Percentiles rank a stretch among this genome's conserved stretches.
Conservation (phyloP, 2,797 vertebrate genomes). For the Amazona ochrocephala region DNA sequence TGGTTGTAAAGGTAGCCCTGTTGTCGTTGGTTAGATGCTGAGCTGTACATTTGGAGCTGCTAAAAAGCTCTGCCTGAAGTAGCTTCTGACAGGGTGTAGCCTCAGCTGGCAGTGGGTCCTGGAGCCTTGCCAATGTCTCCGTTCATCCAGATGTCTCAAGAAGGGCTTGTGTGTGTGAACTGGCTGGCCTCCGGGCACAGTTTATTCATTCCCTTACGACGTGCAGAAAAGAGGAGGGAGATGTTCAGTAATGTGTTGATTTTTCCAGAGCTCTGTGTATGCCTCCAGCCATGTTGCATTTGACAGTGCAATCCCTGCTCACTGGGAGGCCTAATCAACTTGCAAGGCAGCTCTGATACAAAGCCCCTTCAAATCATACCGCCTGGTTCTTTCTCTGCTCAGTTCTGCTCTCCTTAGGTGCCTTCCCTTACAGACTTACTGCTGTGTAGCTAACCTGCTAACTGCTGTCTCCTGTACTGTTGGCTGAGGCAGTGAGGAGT, state of each 20-base stretch:
- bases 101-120: neutral
- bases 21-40: neutral
- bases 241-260: neutral
- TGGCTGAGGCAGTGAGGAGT: neutral
- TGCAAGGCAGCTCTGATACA: neutral
- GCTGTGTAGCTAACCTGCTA: neutral
- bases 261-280: neutral
- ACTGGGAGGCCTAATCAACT: neutral
- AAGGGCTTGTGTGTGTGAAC: neutral
- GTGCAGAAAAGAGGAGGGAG: neutral
- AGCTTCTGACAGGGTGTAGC: no score
- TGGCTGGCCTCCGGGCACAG: rapidly evolving
- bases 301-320: rapidly evolving
- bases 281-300: rapidly evolving
- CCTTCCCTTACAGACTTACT: neutral
- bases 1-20: neutral
- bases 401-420: neutral
- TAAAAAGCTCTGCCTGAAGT: neutral
- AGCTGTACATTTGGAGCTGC: neutral
- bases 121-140: rapidly evolving
- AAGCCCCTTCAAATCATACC: neutral
- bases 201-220: neutral
- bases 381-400: neutral
- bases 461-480: rapidly evolving
- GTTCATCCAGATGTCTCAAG: neutral